Conservation (phyloP, 2,113 vertebrate species). For the Chloebia gouldiae region DNA sequence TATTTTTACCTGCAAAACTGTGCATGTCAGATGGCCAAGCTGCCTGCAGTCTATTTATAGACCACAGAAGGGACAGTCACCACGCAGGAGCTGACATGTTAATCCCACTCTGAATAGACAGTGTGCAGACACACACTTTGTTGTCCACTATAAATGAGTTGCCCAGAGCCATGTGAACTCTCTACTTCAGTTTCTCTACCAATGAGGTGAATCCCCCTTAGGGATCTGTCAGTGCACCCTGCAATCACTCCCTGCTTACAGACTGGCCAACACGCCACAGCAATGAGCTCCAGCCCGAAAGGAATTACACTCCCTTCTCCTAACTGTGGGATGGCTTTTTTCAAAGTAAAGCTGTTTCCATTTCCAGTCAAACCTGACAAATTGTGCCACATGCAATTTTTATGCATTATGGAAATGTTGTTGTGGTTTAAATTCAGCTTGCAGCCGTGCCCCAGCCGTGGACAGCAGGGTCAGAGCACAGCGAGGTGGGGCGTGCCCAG, state of each 20-base stretch:
- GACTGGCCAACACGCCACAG: accelerated
- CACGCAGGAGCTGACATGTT: background rate
- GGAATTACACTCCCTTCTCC: background rate
- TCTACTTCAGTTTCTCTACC: background rate
- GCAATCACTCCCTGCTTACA: background rate
- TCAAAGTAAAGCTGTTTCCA: background rate
- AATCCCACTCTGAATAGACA: background rate
- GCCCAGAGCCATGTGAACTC: background rate
- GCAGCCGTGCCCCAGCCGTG: accelerated
- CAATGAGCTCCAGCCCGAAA: background rate
- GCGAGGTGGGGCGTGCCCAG: background rate
- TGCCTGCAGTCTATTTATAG: background rate
- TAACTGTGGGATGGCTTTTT: background rate
- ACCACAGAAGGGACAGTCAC: background rate
- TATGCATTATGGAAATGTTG: background rate
- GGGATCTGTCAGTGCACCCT: background rate
- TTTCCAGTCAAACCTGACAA: background rate
- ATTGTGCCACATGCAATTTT: background rate
- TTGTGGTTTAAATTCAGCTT: background rate
- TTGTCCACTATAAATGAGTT: background rate
- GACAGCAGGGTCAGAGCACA: background rate
- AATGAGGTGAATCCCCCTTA: background rate
- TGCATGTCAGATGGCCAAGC: background rate
- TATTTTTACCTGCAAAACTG: background rate
- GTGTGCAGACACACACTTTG: background rate